A percentile compares a stretch with the other conserved stretches of the same genome.
phyloP scores from a whole-genome alignment of 2,888 invertebrate genomes.

The Melipona bicolor region DNA sequence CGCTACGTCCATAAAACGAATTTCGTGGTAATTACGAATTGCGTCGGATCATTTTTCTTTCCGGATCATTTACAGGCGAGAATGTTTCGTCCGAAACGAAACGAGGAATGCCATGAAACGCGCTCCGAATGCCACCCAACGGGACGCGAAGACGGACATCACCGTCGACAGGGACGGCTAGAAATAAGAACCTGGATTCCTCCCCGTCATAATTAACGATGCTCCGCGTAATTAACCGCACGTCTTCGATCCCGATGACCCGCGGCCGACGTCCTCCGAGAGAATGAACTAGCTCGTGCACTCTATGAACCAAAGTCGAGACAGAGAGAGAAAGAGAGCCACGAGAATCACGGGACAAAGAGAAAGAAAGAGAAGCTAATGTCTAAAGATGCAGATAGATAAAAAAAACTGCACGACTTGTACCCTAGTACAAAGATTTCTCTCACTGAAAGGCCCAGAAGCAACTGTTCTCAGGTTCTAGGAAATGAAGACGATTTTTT shows the following conservation, averaged over 20 bases:
- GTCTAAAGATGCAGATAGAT: no score
- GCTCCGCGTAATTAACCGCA: conserved; percentile 58
- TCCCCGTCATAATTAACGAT: conserved; percentile 55
- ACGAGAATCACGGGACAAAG: conserved; percentile 6
- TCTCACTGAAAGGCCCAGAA: no score
- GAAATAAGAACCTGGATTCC: conserved; percentile 16
- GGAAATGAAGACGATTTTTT: no score
- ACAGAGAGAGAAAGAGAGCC: background rate
- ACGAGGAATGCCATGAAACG: background rate
- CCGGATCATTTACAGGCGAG: background rate
- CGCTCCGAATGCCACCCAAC: conserved; percentile 14
- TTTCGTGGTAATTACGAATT: background rate
- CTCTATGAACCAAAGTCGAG: background rate
- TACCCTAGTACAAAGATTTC: no score
- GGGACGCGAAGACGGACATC: conserved; percentile 5
- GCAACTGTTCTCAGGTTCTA: no score
- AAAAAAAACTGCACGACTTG: no score
- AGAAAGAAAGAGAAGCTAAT: background rate
- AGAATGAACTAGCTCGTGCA: background rate
- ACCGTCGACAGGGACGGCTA: background rate
- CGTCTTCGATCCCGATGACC: conserved; percentile 60
- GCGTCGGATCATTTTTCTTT: background rate
- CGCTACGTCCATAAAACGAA: background rate
- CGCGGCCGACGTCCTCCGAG: conserved; percentile 13
- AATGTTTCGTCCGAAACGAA: background rate